These are phyloP conservation scores for Oeneis ivallda DNA, from an alignment of 2,888 invertebrate genomes.

Conservation along the genomic window DNA sequence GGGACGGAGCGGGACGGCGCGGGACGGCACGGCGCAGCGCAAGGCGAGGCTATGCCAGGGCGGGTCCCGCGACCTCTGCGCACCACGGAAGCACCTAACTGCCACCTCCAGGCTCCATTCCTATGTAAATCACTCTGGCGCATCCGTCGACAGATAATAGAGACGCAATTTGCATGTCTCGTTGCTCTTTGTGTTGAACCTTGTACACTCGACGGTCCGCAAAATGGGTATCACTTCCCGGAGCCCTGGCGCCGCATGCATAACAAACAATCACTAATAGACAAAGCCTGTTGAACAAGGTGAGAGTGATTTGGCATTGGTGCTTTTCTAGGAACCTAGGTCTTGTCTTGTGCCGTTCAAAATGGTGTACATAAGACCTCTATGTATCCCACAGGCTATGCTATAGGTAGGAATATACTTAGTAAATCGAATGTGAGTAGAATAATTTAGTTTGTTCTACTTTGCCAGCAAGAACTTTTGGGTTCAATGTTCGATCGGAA, in stretches of 20 bases:
- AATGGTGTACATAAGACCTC: not conserved
- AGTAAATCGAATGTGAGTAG: not conserved
- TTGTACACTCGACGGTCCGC: constrained; percentile 44
- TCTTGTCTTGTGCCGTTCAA: not conserved
- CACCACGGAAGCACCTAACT: constrained; percentile 64
- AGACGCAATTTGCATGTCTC: constrained; percentile 72
- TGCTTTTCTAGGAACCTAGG: not conserved
- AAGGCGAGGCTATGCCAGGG: constrained; percentile 34
- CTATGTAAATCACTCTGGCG: constrained; percentile 73
- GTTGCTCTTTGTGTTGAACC: constrained; percentile 64
- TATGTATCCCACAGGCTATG: no score
- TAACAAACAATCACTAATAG: constrained; percentile 55
- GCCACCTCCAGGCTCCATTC: constrained; percentile 68
- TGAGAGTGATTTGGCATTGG: constrained; percentile 56
- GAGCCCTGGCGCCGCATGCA: constrained; percentile 52
- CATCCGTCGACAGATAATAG: constrained; percentile 70
- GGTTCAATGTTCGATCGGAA: not conserved
- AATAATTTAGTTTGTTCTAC: not conserved
- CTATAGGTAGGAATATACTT: not conserved
- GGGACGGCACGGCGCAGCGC: constrained; percentile 32
- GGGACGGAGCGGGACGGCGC: constrained; percentile 33
- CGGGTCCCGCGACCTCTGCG: constrained; percentile 44
- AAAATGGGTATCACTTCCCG: constrained; percentile 55
- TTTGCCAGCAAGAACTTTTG: not conserved
- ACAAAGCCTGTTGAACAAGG: constrained; percentile 59